Evolutionary conservation across 2,113 vertebrate genomes (phyloP).

Genomic region (Mionectes macconnelli): DNA sequence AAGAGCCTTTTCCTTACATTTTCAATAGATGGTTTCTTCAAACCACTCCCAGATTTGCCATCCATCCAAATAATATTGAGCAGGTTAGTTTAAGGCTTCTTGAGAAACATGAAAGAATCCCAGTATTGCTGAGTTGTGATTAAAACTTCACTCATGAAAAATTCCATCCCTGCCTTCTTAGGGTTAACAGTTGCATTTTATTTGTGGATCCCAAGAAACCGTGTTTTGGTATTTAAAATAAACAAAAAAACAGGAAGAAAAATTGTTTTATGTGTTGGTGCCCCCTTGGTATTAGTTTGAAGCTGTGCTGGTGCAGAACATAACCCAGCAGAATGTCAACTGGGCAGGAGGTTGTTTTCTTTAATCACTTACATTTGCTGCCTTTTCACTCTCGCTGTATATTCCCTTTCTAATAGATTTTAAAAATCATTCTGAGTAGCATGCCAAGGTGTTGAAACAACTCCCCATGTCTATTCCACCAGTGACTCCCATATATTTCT

Average conservation of each 20-base stretch:
- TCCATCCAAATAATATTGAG: neutral
- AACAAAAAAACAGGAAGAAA: neutral
- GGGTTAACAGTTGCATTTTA: neutral
- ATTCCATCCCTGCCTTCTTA: neutral
- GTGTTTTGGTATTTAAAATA: neutral
- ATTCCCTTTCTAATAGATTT: constrained; percentile 12
- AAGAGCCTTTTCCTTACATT: neutral
- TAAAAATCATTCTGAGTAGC: neutral
- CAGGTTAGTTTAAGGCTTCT: neutral
- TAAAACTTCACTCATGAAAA: neutral
- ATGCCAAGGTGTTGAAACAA: constrained; percentile 1
- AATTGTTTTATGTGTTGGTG: neutral
- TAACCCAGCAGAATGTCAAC: neutral
- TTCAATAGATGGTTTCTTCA: neutral
- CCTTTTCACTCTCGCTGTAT: neutral
- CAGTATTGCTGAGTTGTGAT: neutral
- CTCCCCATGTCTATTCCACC: neutral
- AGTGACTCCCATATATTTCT: neutral
- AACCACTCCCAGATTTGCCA: neutral
- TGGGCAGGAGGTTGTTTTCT: neutral
- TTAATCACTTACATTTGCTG: neutral
- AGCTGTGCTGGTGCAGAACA: neutral
- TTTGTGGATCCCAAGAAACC: neutral
- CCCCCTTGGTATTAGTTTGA: constrained; percentile 31
- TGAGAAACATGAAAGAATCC: neutral